These are phyloP conservation scores for Drosophila athabasca DNA, from an alignment of 1,140 invertebrate species.

Conservation along the genomic window DNA sequence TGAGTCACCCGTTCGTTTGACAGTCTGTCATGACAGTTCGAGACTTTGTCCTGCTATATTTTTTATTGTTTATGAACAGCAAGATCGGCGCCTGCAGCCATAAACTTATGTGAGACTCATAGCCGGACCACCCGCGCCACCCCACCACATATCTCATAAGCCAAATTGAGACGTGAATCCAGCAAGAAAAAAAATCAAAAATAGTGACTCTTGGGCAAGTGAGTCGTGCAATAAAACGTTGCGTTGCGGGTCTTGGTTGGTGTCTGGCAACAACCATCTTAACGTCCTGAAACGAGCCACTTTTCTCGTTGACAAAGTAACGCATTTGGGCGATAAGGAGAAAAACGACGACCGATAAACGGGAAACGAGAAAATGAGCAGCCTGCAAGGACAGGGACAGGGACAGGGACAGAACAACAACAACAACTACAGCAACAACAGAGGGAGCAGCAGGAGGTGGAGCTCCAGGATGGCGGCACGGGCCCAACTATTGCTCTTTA, in stretches of 20 bases:
- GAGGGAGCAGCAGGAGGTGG: slow-evolving; percentile 8
- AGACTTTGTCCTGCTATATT: slow-evolving; percentile 48
- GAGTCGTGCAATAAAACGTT: slow-evolving; percentile 50
- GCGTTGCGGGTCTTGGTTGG: too few species aligned
- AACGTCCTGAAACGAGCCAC: slow-evolving; percentile 43
- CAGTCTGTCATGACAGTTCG: slow-evolving; percentile 57
- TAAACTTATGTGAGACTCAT: slow-evolving; percentile 29
- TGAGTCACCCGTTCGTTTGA: neutral
- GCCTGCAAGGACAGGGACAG: slow-evolving; percentile 25
- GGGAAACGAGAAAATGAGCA: slow-evolving; percentile 72
- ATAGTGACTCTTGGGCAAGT: slow-evolving; percentile 43
- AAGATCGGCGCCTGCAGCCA: slow-evolving; percentile 37
- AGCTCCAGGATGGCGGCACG: slow-evolving; percentile 10
- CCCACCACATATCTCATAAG: slow-evolving; percentile 5
- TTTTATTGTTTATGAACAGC: slow-evolving; percentile 59
- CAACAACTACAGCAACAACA: slow-evolving; percentile 4
- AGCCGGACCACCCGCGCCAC: too few species aligned
- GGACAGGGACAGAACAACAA: slow-evolving; percentile 5
- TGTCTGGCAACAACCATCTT: slow-evolving; percentile 45
- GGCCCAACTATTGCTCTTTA: slow-evolving; percentile 75
- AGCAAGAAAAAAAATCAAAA: slow-evolving; percentile 24
- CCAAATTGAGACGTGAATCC: slow-evolving; percentile 45
- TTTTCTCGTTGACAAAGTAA: slow-evolving; percentile 76
- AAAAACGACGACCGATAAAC: slow-evolving; percentile 49
- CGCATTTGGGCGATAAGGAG: slow-evolving; percentile 64